A percentile compares a stretch with the other conserved stretches of the same genome.
phyloP scores from a whole-genome alignment of 23 tunicate species.

The Halocynthia roretzi region DNA sequence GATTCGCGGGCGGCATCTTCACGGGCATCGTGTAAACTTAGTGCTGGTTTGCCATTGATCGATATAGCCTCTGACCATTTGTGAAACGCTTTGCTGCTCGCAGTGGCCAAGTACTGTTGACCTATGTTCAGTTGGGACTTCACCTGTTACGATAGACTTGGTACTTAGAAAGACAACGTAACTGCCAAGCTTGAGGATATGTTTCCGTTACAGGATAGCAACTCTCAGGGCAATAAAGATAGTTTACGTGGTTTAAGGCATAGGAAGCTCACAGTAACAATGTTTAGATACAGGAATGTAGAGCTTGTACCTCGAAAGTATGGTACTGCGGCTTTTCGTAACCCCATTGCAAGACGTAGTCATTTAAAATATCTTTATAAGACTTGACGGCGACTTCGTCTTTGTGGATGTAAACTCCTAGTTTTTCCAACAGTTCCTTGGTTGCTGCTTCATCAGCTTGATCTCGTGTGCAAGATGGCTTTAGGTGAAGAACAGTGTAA shows the following conservation, averaged over 20 bases:
- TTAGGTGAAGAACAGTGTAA: neutral
- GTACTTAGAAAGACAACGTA: neutral
- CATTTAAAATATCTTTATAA: conserved; percentile 25
- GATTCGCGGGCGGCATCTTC: conserved; percentile 78
- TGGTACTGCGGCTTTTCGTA: conserved; percentile 30
- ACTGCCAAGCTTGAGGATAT: neutral
- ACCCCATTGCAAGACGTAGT: conserved; percentile 31
- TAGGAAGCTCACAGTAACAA: too few species aligned
- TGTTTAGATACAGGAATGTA: too few species aligned
- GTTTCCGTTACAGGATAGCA: neutral
- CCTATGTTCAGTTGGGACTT: conserved; percentile 11
- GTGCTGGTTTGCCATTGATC: conserved; percentile 30
- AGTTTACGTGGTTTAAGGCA: too few species aligned
- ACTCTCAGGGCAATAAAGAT: too few species aligned
- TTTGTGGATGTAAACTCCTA: conserved; percentile 7
- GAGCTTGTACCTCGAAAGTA: conserved; percentile 33
- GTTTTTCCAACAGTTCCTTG: conserved; percentile 21
- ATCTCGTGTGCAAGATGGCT: conserved; percentile 31
- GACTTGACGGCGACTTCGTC: neutral
- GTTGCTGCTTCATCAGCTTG: conserved; percentile 62
- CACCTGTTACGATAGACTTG: conserved; percentile 16
- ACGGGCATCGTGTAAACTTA: conserved; percentile 33
- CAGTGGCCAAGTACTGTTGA: conserved; percentile 40
- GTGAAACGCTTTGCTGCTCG: conserved; percentile 35
- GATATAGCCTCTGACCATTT: conserved; percentile 18